Percentiles rank a stretch among this genome's conserved stretches.
These are phyloP conservation scores for human (Homo sapiens) DNA, from an alignment of 2,113 vertebrate species.

Conservation along the genomic window DNA sequence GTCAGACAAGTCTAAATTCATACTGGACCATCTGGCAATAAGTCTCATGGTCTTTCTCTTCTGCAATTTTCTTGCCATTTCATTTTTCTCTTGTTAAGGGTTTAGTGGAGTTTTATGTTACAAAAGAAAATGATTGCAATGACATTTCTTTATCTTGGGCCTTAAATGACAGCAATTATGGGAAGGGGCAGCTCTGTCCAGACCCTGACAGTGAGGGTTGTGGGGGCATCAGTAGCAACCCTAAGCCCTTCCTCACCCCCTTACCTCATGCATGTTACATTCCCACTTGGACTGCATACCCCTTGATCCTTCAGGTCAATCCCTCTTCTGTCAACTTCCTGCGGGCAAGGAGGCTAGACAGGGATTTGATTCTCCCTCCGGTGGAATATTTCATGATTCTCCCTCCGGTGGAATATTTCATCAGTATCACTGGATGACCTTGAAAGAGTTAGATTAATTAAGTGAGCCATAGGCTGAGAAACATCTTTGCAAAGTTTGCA, in stretches of 20 bases:
- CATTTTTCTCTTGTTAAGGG: background rate
- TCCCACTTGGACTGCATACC: background rate
- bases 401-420: background rate
- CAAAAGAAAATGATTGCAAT: background rate
- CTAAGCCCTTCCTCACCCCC: accelerated
- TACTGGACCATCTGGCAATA: accelerated
- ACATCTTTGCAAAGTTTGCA: background rate
- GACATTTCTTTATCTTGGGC: no score
- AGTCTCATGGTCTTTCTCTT: background rate
- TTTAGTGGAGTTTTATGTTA: background rate
- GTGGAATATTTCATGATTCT: background rate
- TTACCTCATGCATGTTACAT: no score
- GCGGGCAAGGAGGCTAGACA: background rate
- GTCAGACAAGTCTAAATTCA: background rate
- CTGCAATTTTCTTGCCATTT: no score
- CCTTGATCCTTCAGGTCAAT: background rate
- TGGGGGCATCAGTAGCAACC: background rate
- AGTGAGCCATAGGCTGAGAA: background rate
- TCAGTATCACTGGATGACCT: no score
- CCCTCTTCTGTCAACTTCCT: background rate
- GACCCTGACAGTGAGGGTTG: no score
- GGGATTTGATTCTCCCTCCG: background rate
- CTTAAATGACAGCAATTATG: background rate
- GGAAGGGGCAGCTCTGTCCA: background rate
- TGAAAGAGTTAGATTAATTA: background rate